phyloP scores from a whole-genome alignment of 2,113 vertebrate species.

The Hydropotes inermis region DNA sequence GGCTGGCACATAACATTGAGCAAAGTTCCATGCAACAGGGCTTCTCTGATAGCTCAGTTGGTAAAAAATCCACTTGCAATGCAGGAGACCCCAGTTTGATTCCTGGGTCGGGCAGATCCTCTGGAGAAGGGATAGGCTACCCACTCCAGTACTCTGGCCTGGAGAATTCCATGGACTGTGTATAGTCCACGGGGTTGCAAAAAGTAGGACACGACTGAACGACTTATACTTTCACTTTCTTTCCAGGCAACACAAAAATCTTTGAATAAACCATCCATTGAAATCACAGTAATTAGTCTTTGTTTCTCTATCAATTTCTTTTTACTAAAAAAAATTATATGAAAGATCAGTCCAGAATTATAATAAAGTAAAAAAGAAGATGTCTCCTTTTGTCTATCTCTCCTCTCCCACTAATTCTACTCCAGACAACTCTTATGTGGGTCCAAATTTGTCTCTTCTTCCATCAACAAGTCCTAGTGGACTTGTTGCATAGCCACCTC shows the following conservation, averaged over 20 bases:
- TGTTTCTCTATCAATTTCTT: not conserved
- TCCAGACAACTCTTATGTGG: rapidly evolving
- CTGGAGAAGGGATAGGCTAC: not conserved
- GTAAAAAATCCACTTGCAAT: not conserved
- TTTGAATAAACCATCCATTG: not conserved
- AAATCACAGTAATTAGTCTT: not conserved
- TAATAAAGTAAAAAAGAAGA: not conserved
- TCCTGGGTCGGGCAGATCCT: not conserved
- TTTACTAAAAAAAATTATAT: not conserved
- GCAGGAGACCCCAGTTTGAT: not conserved
- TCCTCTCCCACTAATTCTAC: not conserved
- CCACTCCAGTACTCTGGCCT: not conserved
- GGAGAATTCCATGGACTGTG: not conserved
- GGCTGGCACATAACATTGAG: not conserved
- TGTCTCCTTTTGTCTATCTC: not conserved
- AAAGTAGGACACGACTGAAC: not conserved
- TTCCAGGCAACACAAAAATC: not conserved
- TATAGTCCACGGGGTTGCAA: not conserved
- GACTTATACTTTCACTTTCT: not conserved
- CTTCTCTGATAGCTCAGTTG: not conserved
- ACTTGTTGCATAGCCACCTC: rapidly evolving
- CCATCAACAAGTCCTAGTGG: not conserved
- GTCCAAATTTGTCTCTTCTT: not conserved
- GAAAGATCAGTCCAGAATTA: not conserved
- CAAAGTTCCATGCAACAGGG: not conserved